A percentile compares a stretch with the other conserved stretches of the same genome.
phyloP scores from a whole-genome alignment of 2,113 vertebrate species.

The Dendrocopos noguchii region DNA sequence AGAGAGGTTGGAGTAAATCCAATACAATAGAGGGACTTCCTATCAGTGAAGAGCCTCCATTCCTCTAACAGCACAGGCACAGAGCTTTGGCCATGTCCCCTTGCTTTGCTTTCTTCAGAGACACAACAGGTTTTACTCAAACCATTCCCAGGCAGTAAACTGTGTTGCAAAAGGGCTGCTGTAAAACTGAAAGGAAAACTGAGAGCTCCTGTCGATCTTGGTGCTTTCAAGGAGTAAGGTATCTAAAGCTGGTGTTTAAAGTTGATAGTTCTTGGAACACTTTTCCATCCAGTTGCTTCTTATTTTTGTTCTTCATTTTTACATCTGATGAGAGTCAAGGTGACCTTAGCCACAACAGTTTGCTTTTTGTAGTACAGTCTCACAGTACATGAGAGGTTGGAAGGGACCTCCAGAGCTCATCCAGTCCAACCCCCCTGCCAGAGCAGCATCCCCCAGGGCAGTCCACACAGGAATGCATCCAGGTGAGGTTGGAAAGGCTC shows the following conservation, averaged over 20 bases:
- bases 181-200: neutral
- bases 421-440: no score
- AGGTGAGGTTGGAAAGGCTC: no score
- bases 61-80: neutral
- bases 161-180: neutral
- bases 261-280: neutral
- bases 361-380: neutral
- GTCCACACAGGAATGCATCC: no score
- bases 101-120: neutral
- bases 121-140: neutral
- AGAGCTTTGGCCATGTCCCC: neutral
- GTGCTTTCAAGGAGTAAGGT: neutral
- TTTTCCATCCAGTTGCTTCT: neutral
- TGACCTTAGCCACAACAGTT: neutral
- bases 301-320: neutral
- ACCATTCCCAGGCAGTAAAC: neutral
- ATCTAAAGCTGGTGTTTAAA: neutral
- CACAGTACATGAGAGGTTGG: no score
- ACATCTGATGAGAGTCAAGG: neutral
- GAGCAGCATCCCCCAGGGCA: no score
- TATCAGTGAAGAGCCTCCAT: constrained; percentile 1
- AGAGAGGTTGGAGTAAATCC: constrained; percentile 4
- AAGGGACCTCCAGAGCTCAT: no score
- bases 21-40: constrained; percentile 26
- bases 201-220: neutral